phyloP scores from a whole-genome alignment of 2,113 vertebrate species.

The Larimichthys polyactis region DNA sequence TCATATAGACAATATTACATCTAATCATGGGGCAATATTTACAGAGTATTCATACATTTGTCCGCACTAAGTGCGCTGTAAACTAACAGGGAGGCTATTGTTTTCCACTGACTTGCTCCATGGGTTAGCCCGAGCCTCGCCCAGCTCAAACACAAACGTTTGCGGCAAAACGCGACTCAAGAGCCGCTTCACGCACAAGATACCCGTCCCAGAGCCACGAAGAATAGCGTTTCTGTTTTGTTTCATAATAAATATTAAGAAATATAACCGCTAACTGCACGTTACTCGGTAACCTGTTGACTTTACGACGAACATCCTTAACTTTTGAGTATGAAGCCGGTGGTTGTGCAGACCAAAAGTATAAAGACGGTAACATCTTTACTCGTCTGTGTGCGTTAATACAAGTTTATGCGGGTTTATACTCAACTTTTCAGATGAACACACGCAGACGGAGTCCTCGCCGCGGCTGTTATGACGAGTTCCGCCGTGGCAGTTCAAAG shows the following conservation, averaged over 20 bases:
- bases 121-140: constrained; percentile 43
- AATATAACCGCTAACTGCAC: not conserved
- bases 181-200: not conserved
- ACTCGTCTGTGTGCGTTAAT: too few relatives aligned
- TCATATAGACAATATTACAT: not conserved
- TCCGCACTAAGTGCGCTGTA: too few relatives aligned
- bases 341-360: not conserved
- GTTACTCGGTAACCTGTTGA: not conserved
- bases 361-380: not conserved
- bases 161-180: constrained; percentile 1
- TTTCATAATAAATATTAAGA: not conserved
- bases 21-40: too few relatives aligned
- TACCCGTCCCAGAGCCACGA: too few relatives aligned
- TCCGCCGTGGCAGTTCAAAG: constrained; percentile 29
- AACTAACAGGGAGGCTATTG: not conserved
- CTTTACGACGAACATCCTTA: not conserved
- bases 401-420: not conserved
- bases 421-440: constrained; percentile 52
- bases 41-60: too few relatives aligned
- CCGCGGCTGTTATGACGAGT: constrained; percentile 14
- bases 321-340: constrained; percentile 24
- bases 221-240: not conserved
- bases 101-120: not conserved
- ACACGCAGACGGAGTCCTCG: not conserved
- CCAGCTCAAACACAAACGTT: not conserved